These are phyloP conservation scores for Eulemur rubriventer DNA, from an alignment of 2,797 vertebrate genomes.

Conservation along the genomic window DNA sequence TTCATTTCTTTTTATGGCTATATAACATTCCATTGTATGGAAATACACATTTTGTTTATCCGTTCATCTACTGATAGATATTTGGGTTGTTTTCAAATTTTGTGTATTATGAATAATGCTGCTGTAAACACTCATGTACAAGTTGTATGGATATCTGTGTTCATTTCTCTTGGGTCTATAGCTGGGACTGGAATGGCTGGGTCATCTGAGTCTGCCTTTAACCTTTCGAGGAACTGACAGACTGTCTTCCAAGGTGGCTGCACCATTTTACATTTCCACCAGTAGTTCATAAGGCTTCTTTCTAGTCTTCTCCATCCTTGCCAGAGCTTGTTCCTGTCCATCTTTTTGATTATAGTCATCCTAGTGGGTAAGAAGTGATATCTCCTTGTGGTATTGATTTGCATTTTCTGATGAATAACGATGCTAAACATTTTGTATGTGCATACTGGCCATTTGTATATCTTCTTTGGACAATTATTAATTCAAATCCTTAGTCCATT, in stretches of 20 bases:
- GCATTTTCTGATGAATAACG: not conserved
- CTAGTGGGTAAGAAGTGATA: not conserved
- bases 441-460: not conserved
- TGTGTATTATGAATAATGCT: not conserved
- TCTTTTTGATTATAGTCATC: not conserved
- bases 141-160: not conserved
- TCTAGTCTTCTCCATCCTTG: not conserved
- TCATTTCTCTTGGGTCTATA: not conserved
- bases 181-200: not conserved
- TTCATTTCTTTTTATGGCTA: not conserved
- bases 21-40: not conserved
- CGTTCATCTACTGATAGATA: not conserved
- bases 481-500: not conserved
- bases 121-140: not conserved
- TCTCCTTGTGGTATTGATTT: not conserved
- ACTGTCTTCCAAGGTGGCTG: not conserved
- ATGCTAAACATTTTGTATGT: not conserved
- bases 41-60: not conserved
- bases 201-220: not conserved
- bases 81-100: not conserved
- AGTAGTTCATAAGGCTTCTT: not conserved
- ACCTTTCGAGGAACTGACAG: not conserved
- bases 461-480: not conserved
- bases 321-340: not conserved
- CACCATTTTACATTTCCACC: not conserved